Evolutionary conservation across 1,140 invertebrate species (phyloP).

Genomic region (Lepidurus arcticus): DNA sequence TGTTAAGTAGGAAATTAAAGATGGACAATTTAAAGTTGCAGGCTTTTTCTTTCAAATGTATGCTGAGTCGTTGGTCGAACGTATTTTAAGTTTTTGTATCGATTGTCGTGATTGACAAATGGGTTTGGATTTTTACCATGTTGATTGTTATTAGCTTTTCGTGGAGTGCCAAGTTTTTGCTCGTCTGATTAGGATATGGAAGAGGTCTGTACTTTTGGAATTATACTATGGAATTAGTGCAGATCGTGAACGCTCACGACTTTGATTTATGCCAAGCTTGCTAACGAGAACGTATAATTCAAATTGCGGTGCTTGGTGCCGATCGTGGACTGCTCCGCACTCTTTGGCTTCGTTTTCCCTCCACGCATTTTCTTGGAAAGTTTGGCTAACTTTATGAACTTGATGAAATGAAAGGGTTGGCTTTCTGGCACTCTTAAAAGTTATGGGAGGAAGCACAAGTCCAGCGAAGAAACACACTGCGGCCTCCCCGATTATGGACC

Average conservation of each 20-base stretch:
- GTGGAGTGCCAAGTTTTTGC: too few relatives aligned
- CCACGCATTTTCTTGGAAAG: neutral
- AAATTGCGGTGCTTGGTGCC: neutral
- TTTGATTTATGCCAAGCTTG: neutral
- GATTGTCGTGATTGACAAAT: too few relatives aligned
- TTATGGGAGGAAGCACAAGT: conserved; percentile 19
- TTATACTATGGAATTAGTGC: neutral
- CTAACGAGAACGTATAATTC: neutral
- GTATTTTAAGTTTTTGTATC: too few relatives aligned
- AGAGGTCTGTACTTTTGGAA: too few relatives aligned
- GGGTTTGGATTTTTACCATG: too few relatives aligned
- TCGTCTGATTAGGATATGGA: too few relatives aligned
- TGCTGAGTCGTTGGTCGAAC: too few relatives aligned
- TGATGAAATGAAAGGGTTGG: conserved; percentile 21
- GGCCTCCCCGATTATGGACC: conserved; percentile 16
- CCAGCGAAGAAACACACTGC: conserved; percentile 18
- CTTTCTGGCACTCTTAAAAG: conserved; percentile 2
- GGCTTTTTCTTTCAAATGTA: too few relatives aligned
- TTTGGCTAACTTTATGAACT: conserved; percentile 6
- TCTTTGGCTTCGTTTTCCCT: too few relatives aligned
- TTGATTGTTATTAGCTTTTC: too few relatives aligned
- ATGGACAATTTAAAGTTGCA: too few relatives aligned
- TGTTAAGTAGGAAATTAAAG: too few relatives aligned
- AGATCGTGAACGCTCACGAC: neutral
- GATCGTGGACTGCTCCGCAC: neutral